Evolutionary conservation across 2,888 invertebrate genomes (phyloP).

Genomic region (Apodemia zela): DNA sequence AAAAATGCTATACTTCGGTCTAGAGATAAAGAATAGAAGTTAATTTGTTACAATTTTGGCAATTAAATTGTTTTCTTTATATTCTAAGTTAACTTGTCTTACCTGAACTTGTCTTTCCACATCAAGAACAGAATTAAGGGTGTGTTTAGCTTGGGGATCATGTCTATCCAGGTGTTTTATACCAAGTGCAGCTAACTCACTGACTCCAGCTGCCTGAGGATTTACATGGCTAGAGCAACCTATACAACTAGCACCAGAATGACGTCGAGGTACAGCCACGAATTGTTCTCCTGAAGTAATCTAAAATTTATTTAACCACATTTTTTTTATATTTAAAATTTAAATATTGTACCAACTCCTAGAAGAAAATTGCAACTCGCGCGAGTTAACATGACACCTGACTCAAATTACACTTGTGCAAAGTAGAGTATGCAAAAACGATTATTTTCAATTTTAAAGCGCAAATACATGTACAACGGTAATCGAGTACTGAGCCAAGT

Average conservation of each 20-base stretch:
- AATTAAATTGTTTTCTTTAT: too few relatives aligned
- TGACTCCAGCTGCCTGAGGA: slow-evolving; percentile 70
- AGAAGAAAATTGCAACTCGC: too few relatives aligned
- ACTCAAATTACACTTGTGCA: too few relatives aligned
- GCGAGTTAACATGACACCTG: too few relatives aligned
- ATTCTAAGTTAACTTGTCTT: neutral
- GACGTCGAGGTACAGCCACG: slow-evolving; percentile 60
- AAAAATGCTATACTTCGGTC: too few relatives aligned
- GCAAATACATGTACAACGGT: too few relatives aligned
- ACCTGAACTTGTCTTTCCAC: slow-evolving; percentile 81
- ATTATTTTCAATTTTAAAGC: too few relatives aligned
- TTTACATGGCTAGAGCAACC: slow-evolving; percentile 78
- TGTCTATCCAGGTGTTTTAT: slow-evolving; percentile 67
- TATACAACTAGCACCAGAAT: slow-evolving; percentile 55
- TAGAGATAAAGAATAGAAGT: too few relatives aligned
- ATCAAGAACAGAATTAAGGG: slow-evolving; percentile 62
- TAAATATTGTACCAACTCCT: too few relatives aligned
- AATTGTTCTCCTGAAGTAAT: slow-evolving; percentile 75
- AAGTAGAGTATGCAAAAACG: too few relatives aligned
- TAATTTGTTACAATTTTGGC: neutral
- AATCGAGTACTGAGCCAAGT: too few relatives aligned
- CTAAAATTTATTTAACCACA: slow-evolving; percentile 39
- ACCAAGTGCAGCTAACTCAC: slow-evolving; percentile 66
- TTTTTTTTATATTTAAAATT: neutral
- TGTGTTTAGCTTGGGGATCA: slow-evolving; percentile 56